Base-by-base conservation (phyloP, 2,888 invertebrate species). In the Slavum lentiscoides region DNA sequence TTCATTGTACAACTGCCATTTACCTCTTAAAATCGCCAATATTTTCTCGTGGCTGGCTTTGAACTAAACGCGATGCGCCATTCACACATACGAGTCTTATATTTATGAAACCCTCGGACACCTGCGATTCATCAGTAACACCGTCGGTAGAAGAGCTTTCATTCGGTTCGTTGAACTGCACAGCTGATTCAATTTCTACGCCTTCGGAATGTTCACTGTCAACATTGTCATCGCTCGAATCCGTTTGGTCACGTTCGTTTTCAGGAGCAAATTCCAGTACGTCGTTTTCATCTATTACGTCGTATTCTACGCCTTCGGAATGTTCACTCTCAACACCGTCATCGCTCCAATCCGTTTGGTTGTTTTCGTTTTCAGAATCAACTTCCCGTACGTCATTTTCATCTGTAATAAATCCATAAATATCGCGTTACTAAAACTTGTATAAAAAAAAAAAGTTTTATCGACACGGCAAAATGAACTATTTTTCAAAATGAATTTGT, bases 1-100 rank as follows among this genome's bases (percentile, higher is more conserved):
- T 74, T 82, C 43, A 81, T 82, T 68, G 64, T 55, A 64, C 23
- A 72, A 82, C 82, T 64, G 72, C 81, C 76, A 85, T 4, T 4
- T 86, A 94, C 94, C 91, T 91, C 89, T 94, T 94, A 86, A 95
- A 95, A 87, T 93, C 93, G 82, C 92, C 93, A 82, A 95, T 87
- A 83, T 90, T 88, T 86, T 94, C 94, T 84, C 91, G 90, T 19
- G 92, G 88, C 83, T 89, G 90, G 7, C 92, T 93, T 83, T 92
- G 91, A 0, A 94, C 94, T 83, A 92, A 87, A 86, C 91, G 92
- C 83, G 92, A 89, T 64, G 94, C 93, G 85, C 94, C 95, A 85
- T 94, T 94, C 81, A 94, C 89, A 86, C 92, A 94, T 86, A 93
- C 94, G 68, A 95, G 87, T 84, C 92, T 92, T 84, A 95, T 92